A percentile compares a stretch with the other conserved stretches of the same genome.
Evolutionary conservation across 2,113 vertebrate genomes (phyloP).

Genomic region (Percopsis transmontana): DNA sequence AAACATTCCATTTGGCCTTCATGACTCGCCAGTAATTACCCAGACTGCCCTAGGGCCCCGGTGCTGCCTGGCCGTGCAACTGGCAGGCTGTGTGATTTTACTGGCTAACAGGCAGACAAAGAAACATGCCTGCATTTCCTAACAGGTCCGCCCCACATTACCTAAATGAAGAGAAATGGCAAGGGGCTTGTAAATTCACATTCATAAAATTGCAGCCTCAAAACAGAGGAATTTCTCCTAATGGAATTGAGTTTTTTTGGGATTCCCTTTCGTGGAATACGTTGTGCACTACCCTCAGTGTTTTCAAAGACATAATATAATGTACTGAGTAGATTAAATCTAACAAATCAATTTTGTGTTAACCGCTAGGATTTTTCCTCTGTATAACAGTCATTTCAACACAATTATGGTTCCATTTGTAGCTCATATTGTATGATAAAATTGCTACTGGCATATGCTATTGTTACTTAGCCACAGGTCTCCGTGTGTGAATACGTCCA

Average conservation of each 20-base stretch:
- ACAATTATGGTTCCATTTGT: neutral
- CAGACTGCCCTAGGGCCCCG: conserved; percentile 66
- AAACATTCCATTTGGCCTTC: conserved; percentile 80
- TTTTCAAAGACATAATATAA: neutral
- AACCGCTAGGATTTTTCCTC: neutral
- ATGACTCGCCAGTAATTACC: conserved; percentile 78
- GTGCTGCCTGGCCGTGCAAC: conserved; percentile 37
- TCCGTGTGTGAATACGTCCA: conserved; percentile 10
- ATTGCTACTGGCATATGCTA: neutral
- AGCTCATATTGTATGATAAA: neutral
- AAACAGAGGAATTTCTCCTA: conserved; percentile 30
- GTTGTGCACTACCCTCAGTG: neutral
- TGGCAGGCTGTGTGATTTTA: conserved; percentile 51
- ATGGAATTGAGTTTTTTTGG: conserved; percentile 25
- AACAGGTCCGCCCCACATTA: conserved; percentile 44
- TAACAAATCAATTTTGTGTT: neutral
- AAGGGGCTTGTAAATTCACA: conserved; percentile 44
- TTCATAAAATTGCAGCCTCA: conserved; percentile 35
- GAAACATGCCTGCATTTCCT: conserved; percentile 55
- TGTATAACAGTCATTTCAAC: neutral
- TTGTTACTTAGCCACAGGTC: neutral
- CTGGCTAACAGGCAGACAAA: conserved; percentile 59
- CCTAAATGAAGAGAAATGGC: conserved; percentile 32
- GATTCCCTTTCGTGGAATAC: conserved; percentile 27
- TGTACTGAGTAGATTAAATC: neutral